Conservation (phyloP, 2,113 vertebrate species). For the Cromileptes altivelis region DNA sequence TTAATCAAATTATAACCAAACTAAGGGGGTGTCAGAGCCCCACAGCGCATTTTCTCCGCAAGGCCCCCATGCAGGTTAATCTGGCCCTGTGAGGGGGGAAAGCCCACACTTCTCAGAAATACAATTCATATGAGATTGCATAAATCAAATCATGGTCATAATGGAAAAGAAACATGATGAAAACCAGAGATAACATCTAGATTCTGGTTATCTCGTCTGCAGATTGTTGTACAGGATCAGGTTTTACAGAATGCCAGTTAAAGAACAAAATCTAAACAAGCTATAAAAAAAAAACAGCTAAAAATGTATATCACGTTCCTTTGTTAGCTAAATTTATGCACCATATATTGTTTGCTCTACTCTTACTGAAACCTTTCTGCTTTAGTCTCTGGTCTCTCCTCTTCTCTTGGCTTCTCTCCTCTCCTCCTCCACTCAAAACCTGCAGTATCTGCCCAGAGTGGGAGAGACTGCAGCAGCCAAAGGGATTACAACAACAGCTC, state of each 20-base stretch:
- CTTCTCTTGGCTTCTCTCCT: conserved; percentile 30
- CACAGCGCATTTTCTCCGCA: neutral
- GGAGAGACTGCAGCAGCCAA: conserved; percentile 57
- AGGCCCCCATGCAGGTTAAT: neutral
- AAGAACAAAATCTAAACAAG: conserved; percentile 1
- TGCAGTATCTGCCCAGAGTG: conserved; percentile 25
- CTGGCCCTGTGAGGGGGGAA: neutral
- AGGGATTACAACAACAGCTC: conserved; percentile 68
- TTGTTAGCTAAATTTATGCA: neutral
- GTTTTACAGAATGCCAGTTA: conserved; percentile 22
- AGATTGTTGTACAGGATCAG: neutral
- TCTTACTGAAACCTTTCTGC: neutral
- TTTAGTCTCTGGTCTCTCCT: neutral
- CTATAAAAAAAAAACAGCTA: neutral
- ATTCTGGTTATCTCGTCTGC: neutral
- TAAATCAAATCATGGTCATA: conserved; percentile 33
- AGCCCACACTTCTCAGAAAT: conserved; percentile 16
- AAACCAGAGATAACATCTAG: conserved; percentile 23
- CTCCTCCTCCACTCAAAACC: conserved; percentile 3
- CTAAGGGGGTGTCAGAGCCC: neutral
- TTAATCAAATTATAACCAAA: neutral
- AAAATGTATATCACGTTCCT: neutral
- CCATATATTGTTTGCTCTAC: neutral
- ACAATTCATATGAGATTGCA: conserved; percentile 21
- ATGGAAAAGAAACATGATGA: conserved; percentile 40